A percentile compares a stretch with the other conserved stretches of the same genome.
These are phyloP conservation scores for Steromphala cineraria DNA, from an alignment of 2,888 invertebrate species.

Conservation along the genomic window DNA sequence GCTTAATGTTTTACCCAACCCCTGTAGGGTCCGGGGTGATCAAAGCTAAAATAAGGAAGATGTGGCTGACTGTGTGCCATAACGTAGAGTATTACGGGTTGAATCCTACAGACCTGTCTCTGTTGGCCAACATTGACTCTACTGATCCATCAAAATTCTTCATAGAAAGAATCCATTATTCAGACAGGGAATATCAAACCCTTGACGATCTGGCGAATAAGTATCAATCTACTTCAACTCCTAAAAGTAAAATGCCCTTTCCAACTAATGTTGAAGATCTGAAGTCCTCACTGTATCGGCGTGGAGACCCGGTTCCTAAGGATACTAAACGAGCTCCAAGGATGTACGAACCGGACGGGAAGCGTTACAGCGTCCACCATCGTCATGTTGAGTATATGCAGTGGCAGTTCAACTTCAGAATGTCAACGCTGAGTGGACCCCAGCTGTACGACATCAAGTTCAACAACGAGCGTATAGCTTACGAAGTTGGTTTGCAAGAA, in stretches of 20 bases:
- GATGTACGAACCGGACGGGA: slow-evolving; percentile 62
- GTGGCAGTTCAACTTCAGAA: slow-evolving; percentile 66
- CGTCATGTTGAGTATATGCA: slow-evolving; percentile 60
- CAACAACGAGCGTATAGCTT: slow-evolving; percentile 62
- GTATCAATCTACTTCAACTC: slow-evolving; percentile 38
- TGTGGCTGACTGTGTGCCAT: slow-evolving; percentile 51
- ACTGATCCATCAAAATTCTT: slow-evolving; percentile 42
- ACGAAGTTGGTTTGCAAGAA: slow-evolving; percentile 68
- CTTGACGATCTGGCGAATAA: slow-evolving; percentile 43
- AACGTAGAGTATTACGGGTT: slow-evolving; percentile 52
- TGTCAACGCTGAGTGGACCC: slow-evolving; percentile 60
- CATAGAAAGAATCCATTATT: slow-evolving; percentile 51
- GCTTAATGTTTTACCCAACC: slow-evolving; percentile 50
- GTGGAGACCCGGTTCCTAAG: slow-evolving; percentile 41
- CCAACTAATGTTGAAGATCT: slow-evolving; percentile 1
- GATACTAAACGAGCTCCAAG: slow-evolving; percentile 44
- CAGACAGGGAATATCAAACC: slow-evolving; percentile 43
- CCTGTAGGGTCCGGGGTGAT: slow-evolving; percentile 43
- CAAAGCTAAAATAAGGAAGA: slow-evolving; percentile 39
- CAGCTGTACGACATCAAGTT: slow-evolving; percentile 60
- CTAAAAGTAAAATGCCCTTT: slow-evolving; percentile 12
- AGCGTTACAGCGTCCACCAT: slow-evolving; percentile 61
- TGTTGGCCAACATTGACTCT: slow-evolving; percentile 58
- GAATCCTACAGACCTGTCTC: slow-evolving; percentile 58
- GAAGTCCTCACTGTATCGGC: slow-evolving; percentile 36